phyloP scores from a whole-genome alignment of 1,140 invertebrate genomes.

The Zaprionus nigranus region DNA sequence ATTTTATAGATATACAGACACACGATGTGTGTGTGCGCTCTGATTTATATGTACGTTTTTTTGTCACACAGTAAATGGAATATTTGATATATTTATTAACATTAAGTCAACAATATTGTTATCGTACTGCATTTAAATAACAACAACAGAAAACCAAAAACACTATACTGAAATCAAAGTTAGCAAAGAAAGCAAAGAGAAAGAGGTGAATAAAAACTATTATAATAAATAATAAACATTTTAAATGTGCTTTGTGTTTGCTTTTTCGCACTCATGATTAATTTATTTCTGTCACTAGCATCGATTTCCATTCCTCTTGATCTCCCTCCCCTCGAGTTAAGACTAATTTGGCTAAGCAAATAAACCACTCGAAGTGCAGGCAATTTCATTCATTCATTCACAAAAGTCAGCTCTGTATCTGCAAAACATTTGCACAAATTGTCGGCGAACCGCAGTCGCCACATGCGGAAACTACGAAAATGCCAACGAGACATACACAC shows the following conservation, averaged over 20 bases:
- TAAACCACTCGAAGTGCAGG: slow-evolving; percentile 34
- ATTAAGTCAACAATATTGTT: slow-evolving; percentile 80
- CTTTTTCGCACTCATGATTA: background rate
- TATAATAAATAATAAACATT: slow-evolving; percentile 77
- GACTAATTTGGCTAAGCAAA: slow-evolving; percentile 67
- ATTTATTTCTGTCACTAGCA: slow-evolving; percentile 2
- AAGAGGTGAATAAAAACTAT: slow-evolving; percentile 75
- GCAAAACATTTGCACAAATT: slow-evolving; percentile 77
- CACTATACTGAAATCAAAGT: slow-evolving; percentile 36
- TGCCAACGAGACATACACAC: slow-evolving; percentile 28
- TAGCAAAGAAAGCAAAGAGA: slow-evolving; percentile 41
- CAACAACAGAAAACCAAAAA: slow-evolving; percentile 38
- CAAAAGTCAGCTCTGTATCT: slow-evolving; percentile 48
- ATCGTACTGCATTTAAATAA: slow-evolving; percentile 76
- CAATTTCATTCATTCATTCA: slow-evolving; percentile 10
- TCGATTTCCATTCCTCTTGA: background rate
- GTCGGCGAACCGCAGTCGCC: slow-evolving; percentile 75
- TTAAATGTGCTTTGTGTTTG: slow-evolving; percentile 56
- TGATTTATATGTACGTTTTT: slow-evolving; percentile 41
- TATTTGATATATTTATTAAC: slow-evolving; percentile 79
- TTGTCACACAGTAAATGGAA: slow-evolving; percentile 46
- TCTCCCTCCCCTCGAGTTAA: slow-evolving; percentile 49
- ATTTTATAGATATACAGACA: slow-evolving; percentile 4
- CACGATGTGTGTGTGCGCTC: background rate
- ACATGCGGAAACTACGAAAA: slow-evolving; percentile 69